A percentile compares a stretch with the other conserved stretches of the same genome.
These are phyloP conservation scores for Disparrhopalites patrizii DNA, from an alignment of 2,888 invertebrate species.

Conservation along the genomic window DNA sequence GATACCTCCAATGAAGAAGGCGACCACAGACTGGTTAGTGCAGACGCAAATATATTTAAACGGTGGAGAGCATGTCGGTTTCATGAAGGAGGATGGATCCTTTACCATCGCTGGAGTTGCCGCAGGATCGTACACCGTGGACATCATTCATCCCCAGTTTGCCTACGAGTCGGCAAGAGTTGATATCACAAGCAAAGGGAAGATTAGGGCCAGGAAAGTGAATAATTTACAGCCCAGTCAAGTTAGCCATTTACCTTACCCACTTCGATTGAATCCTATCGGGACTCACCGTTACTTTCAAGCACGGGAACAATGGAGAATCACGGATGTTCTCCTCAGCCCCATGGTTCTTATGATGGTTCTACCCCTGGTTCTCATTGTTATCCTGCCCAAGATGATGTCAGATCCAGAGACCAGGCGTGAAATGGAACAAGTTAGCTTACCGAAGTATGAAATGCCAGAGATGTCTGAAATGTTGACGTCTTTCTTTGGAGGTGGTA, in stretches of 20 bases:
- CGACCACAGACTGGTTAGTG: slow-evolving; percentile 63
- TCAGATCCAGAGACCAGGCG: slow-evolving; percentile 93
- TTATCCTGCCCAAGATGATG: slow-evolving; percentile 93
- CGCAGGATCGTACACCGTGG: slow-evolving; percentile 89
- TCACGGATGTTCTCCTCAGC: slow-evolving; percentile 68
- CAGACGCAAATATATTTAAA: slow-evolving; percentile 77
- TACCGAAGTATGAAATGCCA: slow-evolving; percentile 78
- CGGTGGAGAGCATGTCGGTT: slow-evolving; percentile 82
- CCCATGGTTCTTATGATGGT: slow-evolving; percentile 88
- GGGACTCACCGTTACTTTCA: slow-evolving; percentile 85
- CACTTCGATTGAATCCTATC: slow-evolving; percentile 79
- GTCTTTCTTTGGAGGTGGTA: slow-evolving; percentile 72
- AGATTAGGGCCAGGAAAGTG: slow-evolving; percentile 88
- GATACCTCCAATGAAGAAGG: slow-evolving; percentile 37
- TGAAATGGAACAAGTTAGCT: slow-evolving; percentile 85
- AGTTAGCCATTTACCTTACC: slow-evolving; percentile 87
- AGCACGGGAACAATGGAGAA: slow-evolving; percentile 89
- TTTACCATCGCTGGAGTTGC: slow-evolving; percentile 84
- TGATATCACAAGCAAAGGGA: slow-evolving; percentile 96
- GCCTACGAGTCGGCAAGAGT: slow-evolving; percentile 91
- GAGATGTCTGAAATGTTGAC: slow-evolving; percentile 96
- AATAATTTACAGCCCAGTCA: slow-evolving; percentile 89
- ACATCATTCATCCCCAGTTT: slow-evolving; percentile 84
- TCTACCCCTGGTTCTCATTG: slow-evolving; percentile 79
- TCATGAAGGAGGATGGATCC: slow-evolving; percentile 84